Percentiles rank a stretch among this genome's conserved stretches.
These are phyloP conservation scores for Propsilocerus akamusi DNA, from an alignment of 1,140 invertebrate species.

Conservation along the genomic window DNA sequence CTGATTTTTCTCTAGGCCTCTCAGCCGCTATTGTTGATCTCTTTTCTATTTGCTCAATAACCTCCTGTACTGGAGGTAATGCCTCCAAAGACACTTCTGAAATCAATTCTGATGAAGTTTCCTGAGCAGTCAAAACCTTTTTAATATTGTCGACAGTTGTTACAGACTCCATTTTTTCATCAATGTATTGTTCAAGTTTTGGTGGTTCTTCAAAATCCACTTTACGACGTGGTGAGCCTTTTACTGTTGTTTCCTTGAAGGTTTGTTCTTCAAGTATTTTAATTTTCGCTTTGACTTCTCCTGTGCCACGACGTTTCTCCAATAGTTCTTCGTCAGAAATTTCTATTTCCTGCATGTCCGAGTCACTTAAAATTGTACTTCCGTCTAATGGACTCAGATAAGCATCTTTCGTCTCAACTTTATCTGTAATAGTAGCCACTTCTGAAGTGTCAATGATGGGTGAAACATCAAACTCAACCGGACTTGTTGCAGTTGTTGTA, in stretches of 20 bases:
- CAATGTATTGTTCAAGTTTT: constrained; percentile 9
- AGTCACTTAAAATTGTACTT: constrained; percentile 4
- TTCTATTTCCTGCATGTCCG: background rate
- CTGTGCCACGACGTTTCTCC: constrained; percentile 18
- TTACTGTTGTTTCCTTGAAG: constrained; percentile 6
- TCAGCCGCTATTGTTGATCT: no score
- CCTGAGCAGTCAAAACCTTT: constrained; percentile 10
- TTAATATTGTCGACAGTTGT: constrained; percentile 13
- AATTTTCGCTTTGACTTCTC: constrained; percentile 28
- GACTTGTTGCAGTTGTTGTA: constrained; percentile 27
- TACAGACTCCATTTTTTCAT: constrained; percentile 11
- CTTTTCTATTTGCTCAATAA: background rate
- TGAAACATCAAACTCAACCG: constrained; percentile 24
- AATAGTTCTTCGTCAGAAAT: constrained; percentile 17
- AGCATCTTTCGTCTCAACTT: constrained; percentile 26
- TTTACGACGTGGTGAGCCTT: no score
- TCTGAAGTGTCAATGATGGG: constrained; percentile 27
- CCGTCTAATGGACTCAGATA: constrained; percentile 25
- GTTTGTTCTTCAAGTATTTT: constrained; percentile 25
- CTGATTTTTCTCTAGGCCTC: no score
- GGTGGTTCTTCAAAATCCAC: constrained; percentile 2
- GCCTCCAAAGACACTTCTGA: constrained; percentile 11
- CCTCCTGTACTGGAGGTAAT: background rate
- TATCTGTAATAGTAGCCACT: constrained; percentile 27
- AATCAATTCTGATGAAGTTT: constrained; percentile 21